Evolutionary conservation across 2,113 vertebrate genomes (phyloP).

Genomic region (Seriola rivoliana): DNA sequence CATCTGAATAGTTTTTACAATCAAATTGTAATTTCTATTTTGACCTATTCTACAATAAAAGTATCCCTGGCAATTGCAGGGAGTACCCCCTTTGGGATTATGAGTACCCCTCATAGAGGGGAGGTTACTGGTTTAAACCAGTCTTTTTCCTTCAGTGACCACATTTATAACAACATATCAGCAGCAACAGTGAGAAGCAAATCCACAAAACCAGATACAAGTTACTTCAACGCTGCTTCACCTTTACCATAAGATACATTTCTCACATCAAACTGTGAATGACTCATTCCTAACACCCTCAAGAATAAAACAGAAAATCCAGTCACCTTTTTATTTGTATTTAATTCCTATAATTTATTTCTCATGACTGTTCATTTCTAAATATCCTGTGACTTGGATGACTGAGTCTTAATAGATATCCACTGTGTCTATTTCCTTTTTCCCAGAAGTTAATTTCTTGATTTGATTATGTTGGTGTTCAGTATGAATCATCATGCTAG

Average conservation of each 20-base stretch:
- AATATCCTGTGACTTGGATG: background rate
- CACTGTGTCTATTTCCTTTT: background rate
- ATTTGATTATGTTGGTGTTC: slow-evolving; percentile 27
- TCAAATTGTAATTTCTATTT: too few relatives aligned
- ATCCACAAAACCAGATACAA: too few relatives aligned
- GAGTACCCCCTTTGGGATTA: too few relatives aligned
- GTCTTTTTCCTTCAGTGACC: too few relatives aligned
- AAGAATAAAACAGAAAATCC: background rate
- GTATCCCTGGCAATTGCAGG: too few relatives aligned
- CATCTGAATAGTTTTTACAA: too few relatives aligned
- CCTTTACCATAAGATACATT: background rate
- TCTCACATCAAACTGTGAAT: background rate
- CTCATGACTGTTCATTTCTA: slow-evolving; percentile 6
- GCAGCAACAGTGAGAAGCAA: too few relatives aligned
- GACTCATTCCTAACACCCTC: background rate
- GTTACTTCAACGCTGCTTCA: background rate
- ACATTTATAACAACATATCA: too few relatives aligned
- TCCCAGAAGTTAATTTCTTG: slow-evolving; percentile 7
- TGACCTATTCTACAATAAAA: too few relatives aligned
- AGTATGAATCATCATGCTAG: slow-evolving; percentile 2
- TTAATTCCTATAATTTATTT: background rate
- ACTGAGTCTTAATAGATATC: background rate
- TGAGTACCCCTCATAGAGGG: too few relatives aligned
- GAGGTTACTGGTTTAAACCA: too few relatives aligned
- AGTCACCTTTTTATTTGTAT: background rate